phyloP scores from a whole-genome alignment of 2,113 vertebrate genomes.

The Microcebus tavaratra region DNA sequence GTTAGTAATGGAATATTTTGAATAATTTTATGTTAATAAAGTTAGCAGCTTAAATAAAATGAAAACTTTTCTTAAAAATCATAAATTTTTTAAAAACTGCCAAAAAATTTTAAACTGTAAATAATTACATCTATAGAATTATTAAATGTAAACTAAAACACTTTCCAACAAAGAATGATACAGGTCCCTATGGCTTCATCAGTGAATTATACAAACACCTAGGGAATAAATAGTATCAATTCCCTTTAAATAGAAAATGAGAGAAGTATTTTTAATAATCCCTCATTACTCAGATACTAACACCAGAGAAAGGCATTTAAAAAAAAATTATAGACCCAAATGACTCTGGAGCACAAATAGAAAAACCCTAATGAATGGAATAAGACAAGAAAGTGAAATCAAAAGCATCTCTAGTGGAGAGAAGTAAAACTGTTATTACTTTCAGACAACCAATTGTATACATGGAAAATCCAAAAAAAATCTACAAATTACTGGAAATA shows the following conservation, averaged over 20 bases:
- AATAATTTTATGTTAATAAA: background rate
- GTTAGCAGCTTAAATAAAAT: background rate
- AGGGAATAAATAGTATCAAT: background rate
- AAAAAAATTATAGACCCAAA: too few relatives aligned
- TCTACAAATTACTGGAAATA: too few relatives aligned
- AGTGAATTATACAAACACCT: background rate
- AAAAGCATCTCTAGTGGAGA: background rate
- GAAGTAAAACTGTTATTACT: background rate
- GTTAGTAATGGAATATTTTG: background rate
- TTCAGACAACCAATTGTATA: background rate
- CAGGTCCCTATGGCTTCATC: background rate
- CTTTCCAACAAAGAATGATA: background rate
- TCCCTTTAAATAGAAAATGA: background rate
- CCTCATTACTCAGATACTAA: background rate
- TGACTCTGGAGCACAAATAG: background rate
- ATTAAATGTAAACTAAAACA: background rate
- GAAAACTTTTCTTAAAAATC: background rate
- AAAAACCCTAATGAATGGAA: background rate
- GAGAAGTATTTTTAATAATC: background rate
- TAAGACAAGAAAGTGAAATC: background rate
- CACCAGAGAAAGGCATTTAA: background rate
- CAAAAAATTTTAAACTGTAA: background rate
- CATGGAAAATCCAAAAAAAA: background rate
- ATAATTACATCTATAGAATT: background rate
- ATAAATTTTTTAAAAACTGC: background rate